A percentile compares a stretch with the other conserved stretches of the same genome.
These are phyloP conservation scores for Epinotia brunnichana DNA, from an alignment of 2,888 invertebrate genomes.

Conservation along the genomic window DNA sequence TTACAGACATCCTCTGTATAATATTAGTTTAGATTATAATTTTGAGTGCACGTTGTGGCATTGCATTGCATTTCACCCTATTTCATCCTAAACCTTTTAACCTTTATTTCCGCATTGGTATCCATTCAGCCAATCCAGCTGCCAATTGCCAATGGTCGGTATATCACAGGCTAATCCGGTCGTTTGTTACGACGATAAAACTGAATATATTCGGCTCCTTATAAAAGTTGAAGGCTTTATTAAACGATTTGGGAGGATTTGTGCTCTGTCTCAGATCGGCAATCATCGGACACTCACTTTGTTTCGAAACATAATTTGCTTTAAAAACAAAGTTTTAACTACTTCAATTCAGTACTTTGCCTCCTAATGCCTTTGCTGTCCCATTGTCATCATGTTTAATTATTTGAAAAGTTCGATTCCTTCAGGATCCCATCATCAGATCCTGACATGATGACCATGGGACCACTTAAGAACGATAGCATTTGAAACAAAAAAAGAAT, in stretches of 20 bases:
- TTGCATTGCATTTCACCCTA: conserved; percentile 1
- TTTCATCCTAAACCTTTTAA: conserved; percentile 15
- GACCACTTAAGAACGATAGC: too few species aligned
- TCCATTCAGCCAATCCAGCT: conserved; percentile 24
- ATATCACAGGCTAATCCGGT: conserved; percentile 38
- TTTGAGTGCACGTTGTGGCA: background rate
- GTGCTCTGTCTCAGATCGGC: background rate
- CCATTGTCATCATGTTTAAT: too few species aligned
- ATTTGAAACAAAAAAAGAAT: too few species aligned
- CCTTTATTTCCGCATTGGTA: conserved; percentile 5
- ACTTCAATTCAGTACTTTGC: too few species aligned
- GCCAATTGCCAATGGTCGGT: conserved; percentile 26
- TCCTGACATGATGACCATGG: too few species aligned
- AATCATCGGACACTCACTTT: background rate
- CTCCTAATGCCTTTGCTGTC: too few species aligned
- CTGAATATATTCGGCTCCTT: conserved; percentile 40
- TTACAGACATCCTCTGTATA: too few species aligned
- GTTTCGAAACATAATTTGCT: too few species aligned
- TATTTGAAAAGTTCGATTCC: too few species aligned
- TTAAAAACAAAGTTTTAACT: too few species aligned
- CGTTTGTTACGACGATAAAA: conserved; percentile 41
- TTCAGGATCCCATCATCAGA: too few species aligned
- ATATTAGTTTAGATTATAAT: background rate
- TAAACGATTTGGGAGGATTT: background rate
- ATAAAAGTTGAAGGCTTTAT: conserved; percentile 38